Evolutionary conservation across 2,113 vertebrate species (phyloP).

Genomic region (Bungarus multicinctus): DNA sequence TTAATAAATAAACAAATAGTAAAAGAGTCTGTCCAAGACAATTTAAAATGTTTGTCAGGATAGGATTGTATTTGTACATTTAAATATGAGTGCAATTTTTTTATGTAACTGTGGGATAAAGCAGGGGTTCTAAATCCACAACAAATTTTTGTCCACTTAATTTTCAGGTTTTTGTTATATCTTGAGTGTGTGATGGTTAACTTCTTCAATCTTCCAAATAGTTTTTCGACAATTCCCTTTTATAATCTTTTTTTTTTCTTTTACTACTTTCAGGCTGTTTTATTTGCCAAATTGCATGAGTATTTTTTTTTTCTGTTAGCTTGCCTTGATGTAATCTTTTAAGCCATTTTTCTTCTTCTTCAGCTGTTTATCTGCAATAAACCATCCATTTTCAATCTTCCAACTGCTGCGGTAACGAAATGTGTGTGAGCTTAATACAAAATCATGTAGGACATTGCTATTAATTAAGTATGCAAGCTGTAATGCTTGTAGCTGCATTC

Average conservation of each 20-base stretch:
- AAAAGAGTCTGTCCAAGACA: background rate
- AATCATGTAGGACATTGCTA: background rate
- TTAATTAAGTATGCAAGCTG: background rate
- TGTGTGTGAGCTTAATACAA: background rate
- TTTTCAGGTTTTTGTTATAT: background rate
- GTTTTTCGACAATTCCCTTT: background rate
- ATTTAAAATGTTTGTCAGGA: background rate
- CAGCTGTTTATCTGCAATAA: background rate
- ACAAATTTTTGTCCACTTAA: background rate
- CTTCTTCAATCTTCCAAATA: background rate
- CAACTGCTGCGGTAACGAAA: background rate
- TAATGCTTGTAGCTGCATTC: background rate
- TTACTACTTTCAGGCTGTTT: background rate
- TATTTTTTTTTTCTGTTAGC: background rate
- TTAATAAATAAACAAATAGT: background rate
- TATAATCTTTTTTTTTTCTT: background rate
- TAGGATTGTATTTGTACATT: background rate
- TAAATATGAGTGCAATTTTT: background rate
- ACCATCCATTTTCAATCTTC: background rate
- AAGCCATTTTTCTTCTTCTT: background rate
- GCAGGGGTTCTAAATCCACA: background rate
- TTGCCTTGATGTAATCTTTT: background rate
- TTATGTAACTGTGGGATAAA: background rate
- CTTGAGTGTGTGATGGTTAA: background rate
- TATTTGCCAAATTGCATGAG: background rate